These are phyloP conservation scores for Ceyx cyanopectus DNA, from an alignment of 2,113 vertebrate species.

Conservation along the genomic window DNA sequence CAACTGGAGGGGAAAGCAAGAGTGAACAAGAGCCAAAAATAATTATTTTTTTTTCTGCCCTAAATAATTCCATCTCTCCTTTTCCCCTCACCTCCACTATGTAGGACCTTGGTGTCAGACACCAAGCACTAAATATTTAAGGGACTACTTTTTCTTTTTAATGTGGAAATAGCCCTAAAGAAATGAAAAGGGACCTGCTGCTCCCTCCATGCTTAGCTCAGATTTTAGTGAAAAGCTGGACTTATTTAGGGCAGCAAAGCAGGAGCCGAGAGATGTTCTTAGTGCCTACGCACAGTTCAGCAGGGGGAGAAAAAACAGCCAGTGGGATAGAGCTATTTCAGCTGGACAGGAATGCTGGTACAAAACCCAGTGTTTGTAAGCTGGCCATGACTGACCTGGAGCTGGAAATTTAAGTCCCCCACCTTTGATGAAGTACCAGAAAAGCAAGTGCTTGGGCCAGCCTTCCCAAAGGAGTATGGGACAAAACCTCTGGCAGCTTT, in stretches of 20 bases:
- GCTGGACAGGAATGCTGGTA: accelerated
- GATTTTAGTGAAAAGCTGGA: not conserved
- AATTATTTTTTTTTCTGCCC: not conserved
- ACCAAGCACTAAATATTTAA: not conserved
- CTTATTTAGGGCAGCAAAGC: not conserved
- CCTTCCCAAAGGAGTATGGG: not conserved
- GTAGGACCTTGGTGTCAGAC: not conserved
- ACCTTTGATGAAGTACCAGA: not conserved
- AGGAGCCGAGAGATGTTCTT: not conserved
- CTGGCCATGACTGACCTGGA: not conserved
- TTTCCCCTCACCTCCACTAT: accelerated
- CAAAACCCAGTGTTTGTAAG: not conserved
- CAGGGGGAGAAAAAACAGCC: not conserved
- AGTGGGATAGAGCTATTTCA: not conserved
- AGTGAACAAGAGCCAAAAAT: not conserved
- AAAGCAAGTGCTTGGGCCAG: not conserved
- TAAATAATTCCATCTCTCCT: too few species aligned
- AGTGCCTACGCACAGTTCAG: not conserved
- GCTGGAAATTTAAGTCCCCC: not conserved
- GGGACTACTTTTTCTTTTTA: not conserved
- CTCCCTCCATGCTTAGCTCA: not conserved
- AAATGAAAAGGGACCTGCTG: not conserved
- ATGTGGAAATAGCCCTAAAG: not conserved
- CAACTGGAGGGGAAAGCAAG: not conserved
- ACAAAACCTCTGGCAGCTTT: not conserved